Evolutionary conservation across 53 echinoderm and acorn worm genomes (phyloP).

Genomic region (Zoroaster sp.): DNA sequence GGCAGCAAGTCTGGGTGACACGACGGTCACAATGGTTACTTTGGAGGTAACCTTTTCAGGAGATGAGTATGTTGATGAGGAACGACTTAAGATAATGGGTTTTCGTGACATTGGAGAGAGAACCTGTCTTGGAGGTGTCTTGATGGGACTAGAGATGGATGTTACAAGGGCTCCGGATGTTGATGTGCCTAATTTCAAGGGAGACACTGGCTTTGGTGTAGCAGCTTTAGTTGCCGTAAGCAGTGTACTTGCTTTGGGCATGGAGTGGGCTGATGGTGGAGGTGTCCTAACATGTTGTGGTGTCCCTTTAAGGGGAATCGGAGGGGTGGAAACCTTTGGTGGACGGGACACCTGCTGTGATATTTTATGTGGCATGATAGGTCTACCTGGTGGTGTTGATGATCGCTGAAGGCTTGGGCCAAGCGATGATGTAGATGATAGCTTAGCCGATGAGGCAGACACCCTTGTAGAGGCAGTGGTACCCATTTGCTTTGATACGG

Average conservation of each 20-base stretch:
- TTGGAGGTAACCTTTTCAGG: conserved; percentile 89
- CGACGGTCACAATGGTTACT: conserved; percentile 65
- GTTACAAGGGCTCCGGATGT: not conserved
- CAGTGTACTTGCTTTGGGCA: not conserved
- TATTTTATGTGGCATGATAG: conserved; percentile 2
- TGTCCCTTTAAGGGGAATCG: conserved; percentile 30
- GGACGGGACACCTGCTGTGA: conserved; percentile 45
- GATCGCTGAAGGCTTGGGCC: conserved; percentile 19
- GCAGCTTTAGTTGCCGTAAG: conserved; percentile 17
- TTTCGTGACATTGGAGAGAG: conserved; percentile 65
- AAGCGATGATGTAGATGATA: not conserved
- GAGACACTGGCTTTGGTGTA: conserved; percentile 52
- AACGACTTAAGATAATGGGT: conserved; percentile 88
- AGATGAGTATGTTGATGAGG: conserved; percentile 76
- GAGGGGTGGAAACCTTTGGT: conserved; percentile 50
- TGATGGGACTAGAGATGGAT: conserved; percentile 69
- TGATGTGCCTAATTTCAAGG: not conserved
- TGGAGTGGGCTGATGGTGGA: conserved; percentile 22
- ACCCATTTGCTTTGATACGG: not conserved
- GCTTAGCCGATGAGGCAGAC: conserved; percentile 28
- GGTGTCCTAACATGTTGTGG: conserved; percentile 16
- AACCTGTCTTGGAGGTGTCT: conserved; percentile 50
- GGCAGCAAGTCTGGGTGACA: conserved; percentile 40
- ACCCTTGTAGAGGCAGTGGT: conserved; percentile 1
- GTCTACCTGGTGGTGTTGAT: conserved; percentile 29